phyloP scores from a whole-genome alignment of 1,140 invertebrate genomes.

The Scaptomyza hsui region DNA sequence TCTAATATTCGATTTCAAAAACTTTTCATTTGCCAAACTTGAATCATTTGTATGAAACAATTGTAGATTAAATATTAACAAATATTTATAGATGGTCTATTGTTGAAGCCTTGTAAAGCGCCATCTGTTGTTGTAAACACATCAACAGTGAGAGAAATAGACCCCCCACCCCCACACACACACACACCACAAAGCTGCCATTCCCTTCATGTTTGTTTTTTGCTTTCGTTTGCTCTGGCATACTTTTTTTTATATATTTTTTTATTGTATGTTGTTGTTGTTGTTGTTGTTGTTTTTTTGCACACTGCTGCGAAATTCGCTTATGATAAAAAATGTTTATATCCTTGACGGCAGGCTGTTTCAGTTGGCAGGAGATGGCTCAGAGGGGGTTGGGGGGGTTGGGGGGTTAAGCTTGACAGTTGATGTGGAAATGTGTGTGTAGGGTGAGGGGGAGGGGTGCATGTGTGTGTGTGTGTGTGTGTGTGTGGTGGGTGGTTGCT shows the following conservation, averaged over 20 bases:
- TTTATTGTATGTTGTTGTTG: conserved; percentile 31
- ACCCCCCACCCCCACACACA: too few relatives aligned
- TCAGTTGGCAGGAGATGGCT: not conserved
- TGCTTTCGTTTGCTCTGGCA: conserved; percentile 1
- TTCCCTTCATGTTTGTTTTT: conserved; percentile 16
- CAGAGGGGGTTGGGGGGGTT: not conserved
- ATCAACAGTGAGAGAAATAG: not conserved
- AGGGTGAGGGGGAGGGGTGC: conserved; percentile 21
- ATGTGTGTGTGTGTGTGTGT: conserved; percentile 9
- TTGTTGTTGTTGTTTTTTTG: conserved; percentile 39
- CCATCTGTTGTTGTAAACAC: conserved; percentile 17
- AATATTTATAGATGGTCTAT: conserved; percentile 19
- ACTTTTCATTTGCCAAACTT: not conserved
- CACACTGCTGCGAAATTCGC: conserved; percentile 49
- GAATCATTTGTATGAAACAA: not conserved
- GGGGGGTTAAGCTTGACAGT: conserved; percentile 59
- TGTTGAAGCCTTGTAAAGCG: conserved; percentile 5
- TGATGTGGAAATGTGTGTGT: conserved; percentile 43
- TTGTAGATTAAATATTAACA: not conserved
- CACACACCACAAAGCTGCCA: conserved; percentile 18
- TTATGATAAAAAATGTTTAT: conserved; percentile 71
- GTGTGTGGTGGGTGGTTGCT: conserved; percentile 11
- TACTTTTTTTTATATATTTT: conserved; percentile 40
- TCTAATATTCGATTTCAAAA: not conserved
- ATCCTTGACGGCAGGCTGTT: conserved; percentile 58